These are phyloP conservation scores for Tetraodon nigroviridis DNA, from an alignment of 2,113 vertebrate species.

Conservation along the genomic window DNA sequence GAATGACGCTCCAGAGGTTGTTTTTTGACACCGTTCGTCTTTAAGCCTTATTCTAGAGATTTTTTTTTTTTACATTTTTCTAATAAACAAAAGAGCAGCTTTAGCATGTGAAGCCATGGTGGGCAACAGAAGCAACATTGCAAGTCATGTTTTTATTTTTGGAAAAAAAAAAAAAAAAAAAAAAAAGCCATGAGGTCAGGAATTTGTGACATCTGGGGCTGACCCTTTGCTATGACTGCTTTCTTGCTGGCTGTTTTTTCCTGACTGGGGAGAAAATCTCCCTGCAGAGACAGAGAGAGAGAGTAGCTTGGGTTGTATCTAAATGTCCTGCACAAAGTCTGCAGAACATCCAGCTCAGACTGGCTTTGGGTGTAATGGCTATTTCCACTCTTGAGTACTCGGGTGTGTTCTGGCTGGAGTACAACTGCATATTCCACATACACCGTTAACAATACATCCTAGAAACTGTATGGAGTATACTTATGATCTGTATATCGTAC, in stretches of 20 bases:
- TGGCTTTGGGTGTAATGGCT: background rate
- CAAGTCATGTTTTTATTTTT: conserved; percentile 16
- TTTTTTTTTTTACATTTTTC: background rate
- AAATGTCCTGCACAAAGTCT: conserved; percentile 26
- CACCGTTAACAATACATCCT: background rate
- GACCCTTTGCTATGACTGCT: conserved; percentile 19
- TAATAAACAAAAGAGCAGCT: conserved; percentile 46
- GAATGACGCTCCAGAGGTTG: conserved; percentile 35
- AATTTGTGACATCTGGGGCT: conserved; percentile 23
- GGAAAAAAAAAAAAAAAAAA: conserved; percentile 15
- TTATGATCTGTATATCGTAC: conserved; percentile 46
- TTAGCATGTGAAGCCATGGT: conserved; percentile 40
- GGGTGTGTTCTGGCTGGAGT: conserved; percentile 12
- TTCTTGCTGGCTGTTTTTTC: conserved; percentile 16
- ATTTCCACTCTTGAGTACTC: conserved; percentile 1
- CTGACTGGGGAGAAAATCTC: conserved; percentile 28
- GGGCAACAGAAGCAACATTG: conserved; percentile 7
- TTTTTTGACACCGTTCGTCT: conserved; percentile 50
- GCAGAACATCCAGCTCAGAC: conserved; percentile 23
- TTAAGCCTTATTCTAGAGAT: conserved; percentile 33
- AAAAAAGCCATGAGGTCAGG: background rate
- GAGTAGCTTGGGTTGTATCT: background rate
- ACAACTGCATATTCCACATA: conserved; percentile 44
- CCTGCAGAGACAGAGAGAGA: too few relatives aligned
- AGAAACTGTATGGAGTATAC: conserved; percentile 18